Percentiles rank a stretch among this genome's conserved stretches.
Evolutionary conservation across 2,797 vertebrate genomes (phyloP).

Genomic region (Poliocrania exsul): DNA sequence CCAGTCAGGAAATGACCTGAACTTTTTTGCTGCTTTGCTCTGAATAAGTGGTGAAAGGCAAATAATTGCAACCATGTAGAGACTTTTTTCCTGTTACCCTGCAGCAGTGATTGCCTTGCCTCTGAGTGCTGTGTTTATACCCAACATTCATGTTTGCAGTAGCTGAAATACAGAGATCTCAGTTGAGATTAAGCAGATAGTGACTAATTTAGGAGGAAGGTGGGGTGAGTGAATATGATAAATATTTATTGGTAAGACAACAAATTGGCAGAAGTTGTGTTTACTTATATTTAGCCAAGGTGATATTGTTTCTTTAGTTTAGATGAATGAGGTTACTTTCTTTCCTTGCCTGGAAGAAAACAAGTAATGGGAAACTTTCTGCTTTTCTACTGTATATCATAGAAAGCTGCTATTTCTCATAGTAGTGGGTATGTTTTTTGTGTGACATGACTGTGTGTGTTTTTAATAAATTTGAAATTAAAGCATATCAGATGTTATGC

Average conservation of each 20-base stretch:
- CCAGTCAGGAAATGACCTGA: conserved; percentile 70
- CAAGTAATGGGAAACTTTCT: conserved; percentile 15
- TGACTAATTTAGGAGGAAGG: conserved; percentile 18
- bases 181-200: background rate
- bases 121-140: background rate
- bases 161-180: conserved; percentile 31
- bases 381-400: background rate
- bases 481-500: conserved; percentile 1
- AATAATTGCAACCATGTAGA: background rate
- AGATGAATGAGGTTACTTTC: conserved; percentile 24
- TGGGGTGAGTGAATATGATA: background rate
- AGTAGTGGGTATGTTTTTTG: background rate
- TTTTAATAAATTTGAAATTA: conserved; percentile 38
- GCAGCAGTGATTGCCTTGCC: background rate
- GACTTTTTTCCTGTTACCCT: conserved; percentile 1
- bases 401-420: background rate
- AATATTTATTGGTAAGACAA: background rate
- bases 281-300: conserved; percentile 14
- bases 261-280: conserved; percentile 23
- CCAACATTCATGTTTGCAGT: conserved; percentile 29
- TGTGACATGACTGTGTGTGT: background rate
- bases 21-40: conserved; percentile 46
- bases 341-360: conserved; percentile 24
- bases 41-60: conserved; percentile 45
- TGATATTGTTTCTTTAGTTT: background rate